phyloP scores from a whole-genome alignment of 1,140 invertebrate species.

The Drosophila arawakana region DNA sequence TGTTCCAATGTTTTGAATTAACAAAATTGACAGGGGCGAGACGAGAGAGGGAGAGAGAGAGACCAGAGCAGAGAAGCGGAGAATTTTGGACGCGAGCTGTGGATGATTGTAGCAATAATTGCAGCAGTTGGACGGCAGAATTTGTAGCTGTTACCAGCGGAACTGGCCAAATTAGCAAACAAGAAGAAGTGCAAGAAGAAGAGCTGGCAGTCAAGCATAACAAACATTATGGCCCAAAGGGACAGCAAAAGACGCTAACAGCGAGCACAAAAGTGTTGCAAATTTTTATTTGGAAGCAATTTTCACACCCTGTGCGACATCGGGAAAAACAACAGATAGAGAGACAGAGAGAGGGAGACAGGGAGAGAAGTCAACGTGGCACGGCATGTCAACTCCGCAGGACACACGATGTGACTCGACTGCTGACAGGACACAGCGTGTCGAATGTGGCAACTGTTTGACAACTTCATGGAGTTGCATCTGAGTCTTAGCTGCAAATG shows the following conservation, averaged over 20 bases:
- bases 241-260: neutral
- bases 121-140: constrained; percentile 34
- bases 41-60: constrained; percentile 29
- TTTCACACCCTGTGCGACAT: constrained; percentile 74
- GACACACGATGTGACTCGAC: constrained; percentile 46
- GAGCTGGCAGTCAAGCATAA: constrained; percentile 28
- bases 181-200: no score
- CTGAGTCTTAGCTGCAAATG: constrained; percentile 61
- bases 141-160: constrained; percentile 22
- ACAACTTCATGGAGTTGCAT: constrained; percentile 60
- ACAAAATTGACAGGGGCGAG: constrained; percentile 48
- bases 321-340: constrained; percentile 5
- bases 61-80: neutral
- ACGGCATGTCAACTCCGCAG: constrained; percentile 12
- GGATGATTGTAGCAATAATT: constrained; percentile 72
- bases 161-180: constrained; percentile 22
- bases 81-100: constrained; percentile 56
- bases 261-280: constrained; percentile 59
- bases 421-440: constrained; percentile 74
- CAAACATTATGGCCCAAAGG: constrained; percentile 35
- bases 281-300: constrained; percentile 84
- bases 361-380: no score
- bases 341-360: no score
- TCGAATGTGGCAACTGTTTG: constrained; percentile 67
- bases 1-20: constrained; percentile 64